Evolutionary conservation across 2,888 invertebrate species (phyloP), one percentile per base, ranked within the genome.

Genomic region (Pteria penguin): DNA sequence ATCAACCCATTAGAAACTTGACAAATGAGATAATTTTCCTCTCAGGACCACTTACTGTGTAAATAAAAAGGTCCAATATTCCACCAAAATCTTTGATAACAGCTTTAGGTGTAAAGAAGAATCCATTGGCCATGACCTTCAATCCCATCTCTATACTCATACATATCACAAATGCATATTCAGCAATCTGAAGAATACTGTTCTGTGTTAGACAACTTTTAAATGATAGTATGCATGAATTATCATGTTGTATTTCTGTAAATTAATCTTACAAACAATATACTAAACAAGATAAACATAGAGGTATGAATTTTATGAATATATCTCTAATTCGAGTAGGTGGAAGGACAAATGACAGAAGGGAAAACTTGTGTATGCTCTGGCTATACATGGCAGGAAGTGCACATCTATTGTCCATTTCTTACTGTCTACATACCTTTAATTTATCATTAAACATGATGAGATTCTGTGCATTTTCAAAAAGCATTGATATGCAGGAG

Each of bases 61-160:
- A 99, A 87, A 99, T 99, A 90, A 99, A 99, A 11, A 99, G 96
- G 92, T 99, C 99, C 84, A 99, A 93, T 18, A 98, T 95, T 0
- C 99, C 98, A 26, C 98, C 98, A 26, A 98, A 97, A 92, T 99
- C 99, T 93, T 98, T 97, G 55, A 99, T 96, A 85, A 99, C 97
- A 0, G 99, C 99, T 92, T 99, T 99, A 0, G 99, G 99, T 0
- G 99, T 99, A 91, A 99, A 99, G 91, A 99, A 97, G 52, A 99
- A 93, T 0, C 99, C 99, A 92, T 99, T 98, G 0, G 99, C 98
- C 71, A 99, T 93, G 78, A 99, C 97, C 93, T 99, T 99, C 68
- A 99, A 92, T 0, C 96, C 95, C 89, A 99, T 93, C 92, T 99
- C 99, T 45, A 99, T 94, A 86, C 98, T 98, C 99, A 99, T 99